Evolutionary conservation across 2,113 vertebrate species (phyloP), one percentile per base, ranked within the genome.

Genomic region (Podarcis raffonei): DNA sequence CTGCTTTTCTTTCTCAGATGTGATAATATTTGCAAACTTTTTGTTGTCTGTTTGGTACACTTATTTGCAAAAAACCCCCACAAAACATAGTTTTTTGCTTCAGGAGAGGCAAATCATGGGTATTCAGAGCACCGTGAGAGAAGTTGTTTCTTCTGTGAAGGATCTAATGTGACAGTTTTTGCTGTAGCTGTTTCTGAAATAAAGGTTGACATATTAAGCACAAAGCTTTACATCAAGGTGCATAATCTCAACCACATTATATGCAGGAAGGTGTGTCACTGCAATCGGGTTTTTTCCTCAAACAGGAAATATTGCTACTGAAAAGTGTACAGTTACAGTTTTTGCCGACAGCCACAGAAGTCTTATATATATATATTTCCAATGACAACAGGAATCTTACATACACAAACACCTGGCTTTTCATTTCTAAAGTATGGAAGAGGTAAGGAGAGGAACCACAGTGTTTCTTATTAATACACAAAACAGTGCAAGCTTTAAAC

Each of bases 111-210:
- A 53, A 71, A 37, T 2, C 27, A 27, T 25, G 6, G 62, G 35
- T 83, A 66, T 66, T 27, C 27, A 8, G 27, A 42, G 25, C 37
- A 69, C 69, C 27, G 37, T 15, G 39, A 53, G 72, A 89, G 85
- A 59, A 87, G 92, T 86, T 8, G 85, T 89, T 84, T 0, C 2
- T 87, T 37, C 32, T 92, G 27, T 0, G 83, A 84, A 88, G 11
- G 23, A 85, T 81, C 20, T 76, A 93, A 92, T 72, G 8, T 81
- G 75, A 84, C 68, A 86, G 76, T 76, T 90, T 89, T 53, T 87
- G 3, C 27, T 92, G 39, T 35, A 90, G 72, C 22, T 93, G 20
- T 20, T 94, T 92, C 85, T 90, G 4, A 89, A 75, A 92, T 79
- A 89, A 90, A 94, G 37, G 39, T 3, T 92, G 62, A 91, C 88